Percentiles rank a stretch among this genome's conserved stretches.
These are phyloP conservation scores for Notamacropus eugenii DNA, from an alignment of 2,797 vertebrate species.

Conservation along the genomic window DNA sequence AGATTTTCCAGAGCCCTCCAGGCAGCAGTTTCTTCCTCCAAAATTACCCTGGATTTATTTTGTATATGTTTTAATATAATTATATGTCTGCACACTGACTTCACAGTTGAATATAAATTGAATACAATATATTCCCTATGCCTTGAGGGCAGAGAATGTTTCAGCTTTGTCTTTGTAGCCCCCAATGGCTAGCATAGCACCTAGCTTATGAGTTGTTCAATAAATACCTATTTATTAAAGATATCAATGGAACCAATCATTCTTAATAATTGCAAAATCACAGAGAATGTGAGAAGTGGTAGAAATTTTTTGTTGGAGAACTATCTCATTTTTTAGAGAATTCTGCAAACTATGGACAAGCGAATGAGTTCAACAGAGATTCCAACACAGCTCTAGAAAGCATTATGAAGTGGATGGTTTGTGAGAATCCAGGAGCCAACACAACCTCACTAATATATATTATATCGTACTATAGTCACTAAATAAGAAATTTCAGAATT, in stretches of 20 bases:
- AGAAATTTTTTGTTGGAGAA: background rate
- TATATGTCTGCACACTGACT: background rate
- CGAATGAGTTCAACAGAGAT: background rate
- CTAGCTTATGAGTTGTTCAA: background rate
- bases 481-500: background rate
- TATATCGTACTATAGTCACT: background rate
- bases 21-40: background rate
- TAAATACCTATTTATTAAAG: background rate
- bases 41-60: background rate
- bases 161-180: background rate
- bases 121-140: background rate
- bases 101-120: background rate
- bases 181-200: background rate
- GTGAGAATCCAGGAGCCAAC: background rate
- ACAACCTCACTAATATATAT: background rate
- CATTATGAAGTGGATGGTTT: background rate
- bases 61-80: background rate
- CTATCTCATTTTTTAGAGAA: background rate
- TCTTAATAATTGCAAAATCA: background rate
- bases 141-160: conserved; percentile 10
- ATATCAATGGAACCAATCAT: background rate
- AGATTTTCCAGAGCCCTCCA: background rate
- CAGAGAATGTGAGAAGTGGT: background rate
- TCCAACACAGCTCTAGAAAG: background rate
- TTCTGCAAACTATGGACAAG: background rate